Evolutionary conservation across 2,797 vertebrate genomes (phyloP), one percentile per base, ranked within the genome.

Genomic region (Hippocampus kuda): DNA sequence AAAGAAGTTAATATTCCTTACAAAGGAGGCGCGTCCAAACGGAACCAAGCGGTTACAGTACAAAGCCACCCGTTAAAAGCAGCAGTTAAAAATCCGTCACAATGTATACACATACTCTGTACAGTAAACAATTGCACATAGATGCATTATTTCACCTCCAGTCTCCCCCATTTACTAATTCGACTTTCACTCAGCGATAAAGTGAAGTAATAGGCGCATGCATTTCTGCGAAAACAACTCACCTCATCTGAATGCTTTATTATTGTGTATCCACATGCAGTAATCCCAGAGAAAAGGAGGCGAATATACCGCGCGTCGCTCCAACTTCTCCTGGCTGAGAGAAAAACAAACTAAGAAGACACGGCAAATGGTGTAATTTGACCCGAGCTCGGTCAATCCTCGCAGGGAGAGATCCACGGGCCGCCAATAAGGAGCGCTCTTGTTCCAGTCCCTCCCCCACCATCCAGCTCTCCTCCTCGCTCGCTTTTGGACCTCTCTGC

Each of bases 291-390:
- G 48, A 48, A 60, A 62, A n/a, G 4, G 26, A 61, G 27, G 44
- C 26, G 59, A 68, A 73, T 67, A 71, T 54, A 74, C 56, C 16
- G 80, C 77, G 84, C 81, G 79, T 81, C 77, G 79, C 72, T 78
- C 76, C 85, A 90, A 89, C 86, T 90, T 89, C 85, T 82, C 82
- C 70, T 9, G 82, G 80, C 84, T 83, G 84, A 91, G 91, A 65
- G 59, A 89, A 91, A 92, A 93, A 92, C 93, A 93, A 92, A 93
- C 90, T 89, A 90, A 78, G 86, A 87, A 65, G 63, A 65, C 63
- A 81, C 86, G 83, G 91, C 91, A 86, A 92, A 91, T 85, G 92
- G 89, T 93, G 93, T 92, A 94, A 95, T 90, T 88, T 91, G 91
- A 94, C 87, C 93, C 92, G 88, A 90, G 89, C 89, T 86, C 85